Base-by-base conservation (phyloP, 1,140 invertebrate genomes). In the Dendrolimus kikuchii region DNA sequence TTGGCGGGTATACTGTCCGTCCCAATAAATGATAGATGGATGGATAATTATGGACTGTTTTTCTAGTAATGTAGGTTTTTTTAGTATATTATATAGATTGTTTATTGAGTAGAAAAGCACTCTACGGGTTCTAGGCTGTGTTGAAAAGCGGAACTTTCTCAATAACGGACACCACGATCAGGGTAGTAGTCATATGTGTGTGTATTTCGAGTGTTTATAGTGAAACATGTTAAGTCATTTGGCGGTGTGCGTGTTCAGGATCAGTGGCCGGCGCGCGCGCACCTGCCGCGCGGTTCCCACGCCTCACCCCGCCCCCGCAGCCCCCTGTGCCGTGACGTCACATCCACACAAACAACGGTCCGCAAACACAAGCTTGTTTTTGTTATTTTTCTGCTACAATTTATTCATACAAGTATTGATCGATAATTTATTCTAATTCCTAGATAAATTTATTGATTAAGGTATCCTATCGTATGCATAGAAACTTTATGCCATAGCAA, bases 241-340 rank as follows among this genome's bases (percentile, higher is more conserved):
- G 66, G 62, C 55, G 63, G 72, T 78, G 70, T 73, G 72, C 65
- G 72, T 68, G 76, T 72, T 71, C 75, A 84, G 81, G 82, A 86
- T 86, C 82, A 84, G 74, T 86, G 82, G 77, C 78, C 82, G 75
- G 74, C 78, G 72, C 72, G 68, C 71, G 77, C 79, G 80, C 82
- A 86, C 82, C 82, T 86, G 82, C 82, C 80, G 78, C 76, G 60
- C 54, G 63, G 76, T 86, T 86, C 82, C 80, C 82, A 86, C 82
- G 82, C 67, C 72, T 66, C 71, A 49, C 71, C 67, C 67, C 55
- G 41, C 53, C 53, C 53, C 59, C 66, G 67, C 63, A 45, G 40
- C 40, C 64, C 55, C 7, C 47, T 41, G 37, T 46, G 42, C 68
- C 55, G 60, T 80, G 74, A 80, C 80, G 81, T 83, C 77, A 81